Base-by-base conservation (phyloP, 2,113 vertebrate species). In the Prunella himalayana region DNA sequence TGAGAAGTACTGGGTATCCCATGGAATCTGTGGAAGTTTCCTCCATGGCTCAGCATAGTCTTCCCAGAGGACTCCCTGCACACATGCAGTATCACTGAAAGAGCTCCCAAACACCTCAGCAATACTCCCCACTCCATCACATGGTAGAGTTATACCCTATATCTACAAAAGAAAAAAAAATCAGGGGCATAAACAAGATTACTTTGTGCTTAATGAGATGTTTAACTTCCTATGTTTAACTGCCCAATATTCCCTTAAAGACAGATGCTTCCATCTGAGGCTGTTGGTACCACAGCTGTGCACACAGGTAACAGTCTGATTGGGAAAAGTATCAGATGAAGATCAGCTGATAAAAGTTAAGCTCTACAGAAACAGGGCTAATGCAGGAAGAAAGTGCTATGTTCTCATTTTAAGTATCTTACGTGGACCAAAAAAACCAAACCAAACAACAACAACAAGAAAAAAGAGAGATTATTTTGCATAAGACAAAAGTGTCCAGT, bases 71-170 rank as follows among this genome's bases (percentile, higher is more conserved):
- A n/a, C 22, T 65, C 71, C 35, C 24, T 80, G 6, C 8, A 51
- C 4, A 35, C 20, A 35, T 22, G 31, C 60, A 30, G 39, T 24
- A 15, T 23, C 39, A 54, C 5, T 16, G 50, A 61, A 81, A 75
- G 28, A 64, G 33, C 22, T 42, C 41, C 47, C 7, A 61, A 51
- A 28, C 2, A 5, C 65, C 35, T 31, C 54, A 81, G 45, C 31
- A 70, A 27, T 16, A 45, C 5, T 51, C 19, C 16, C 6, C 57
- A 80, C 22, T 44, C n/a, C n/a, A 81, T 12, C 68, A 76, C 44
- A 9, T 1, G 10, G 16, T 11, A 35, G 9, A 16, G 5, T 76
- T 50, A 51, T 3, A 15, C 5, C 24, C 18, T 3, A 27, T 8
- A 24, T 0, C 28, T 35, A 41, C 4, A 11, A 37, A 45, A 68